Evolutionary conservation across 2,888 invertebrate species (phyloP).

Genomic region (Mycalesis mineus): DNA sequence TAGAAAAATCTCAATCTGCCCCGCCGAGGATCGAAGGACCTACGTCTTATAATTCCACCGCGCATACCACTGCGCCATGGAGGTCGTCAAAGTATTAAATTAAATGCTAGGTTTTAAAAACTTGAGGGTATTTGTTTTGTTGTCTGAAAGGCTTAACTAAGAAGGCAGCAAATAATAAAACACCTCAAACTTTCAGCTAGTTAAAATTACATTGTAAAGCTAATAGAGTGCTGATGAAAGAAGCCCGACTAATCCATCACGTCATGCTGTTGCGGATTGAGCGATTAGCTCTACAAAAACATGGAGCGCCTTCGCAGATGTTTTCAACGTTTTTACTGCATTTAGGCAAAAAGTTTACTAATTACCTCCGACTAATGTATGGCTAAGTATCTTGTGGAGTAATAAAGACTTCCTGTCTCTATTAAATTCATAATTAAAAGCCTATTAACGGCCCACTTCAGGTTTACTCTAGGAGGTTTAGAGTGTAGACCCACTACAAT

Average conservation of each 20-base stretch:
- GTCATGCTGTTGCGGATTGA: constrained; percentile 11
- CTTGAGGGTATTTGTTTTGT: no score
- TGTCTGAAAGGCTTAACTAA: not conserved
- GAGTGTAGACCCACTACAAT: no score
- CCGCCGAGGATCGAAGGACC: no score
- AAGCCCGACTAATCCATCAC: constrained; percentile 13
- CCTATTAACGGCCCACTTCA: no score
- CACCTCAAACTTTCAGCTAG: not conserved
- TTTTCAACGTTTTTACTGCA: not conserved
- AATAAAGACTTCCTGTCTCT: not conserved
- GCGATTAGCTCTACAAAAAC: constrained; percentile 15
- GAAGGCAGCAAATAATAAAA: constrained; percentile 3
- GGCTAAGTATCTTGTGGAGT: not conserved
- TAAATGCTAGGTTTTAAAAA: no score
- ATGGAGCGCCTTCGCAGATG: not conserved
- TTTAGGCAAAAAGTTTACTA: constrained; percentile 8
- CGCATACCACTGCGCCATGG: no score
- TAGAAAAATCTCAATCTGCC: no score
- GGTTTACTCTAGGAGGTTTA: no score
- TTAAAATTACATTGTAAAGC: constrained; percentile 7
- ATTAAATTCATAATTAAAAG: no score
- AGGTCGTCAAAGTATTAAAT: no score
- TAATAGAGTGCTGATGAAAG: constrained; percentile 11
- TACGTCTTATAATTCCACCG: no score
- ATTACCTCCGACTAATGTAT: constrained; percentile 1